A percentile compares a stretch with the other conserved stretches of the same genome.
Conservation (phyloP, 2,888 invertebrate genomes). For the Hyposoter didymator region DNA sequence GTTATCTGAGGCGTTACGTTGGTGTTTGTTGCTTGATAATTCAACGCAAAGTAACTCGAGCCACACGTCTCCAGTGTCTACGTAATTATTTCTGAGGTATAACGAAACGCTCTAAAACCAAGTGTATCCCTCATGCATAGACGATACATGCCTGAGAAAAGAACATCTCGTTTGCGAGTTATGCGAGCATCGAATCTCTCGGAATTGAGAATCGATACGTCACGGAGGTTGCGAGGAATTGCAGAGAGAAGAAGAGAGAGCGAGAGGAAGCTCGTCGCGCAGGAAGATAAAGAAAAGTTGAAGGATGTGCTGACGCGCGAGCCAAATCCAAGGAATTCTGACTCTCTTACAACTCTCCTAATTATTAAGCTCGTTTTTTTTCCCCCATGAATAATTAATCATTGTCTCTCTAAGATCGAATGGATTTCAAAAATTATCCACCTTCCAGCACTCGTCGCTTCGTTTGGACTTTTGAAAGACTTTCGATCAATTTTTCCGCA, state of each 20-base stretch:
- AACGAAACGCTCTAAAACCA: slow-evolving; percentile 44
- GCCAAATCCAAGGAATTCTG: neutral
- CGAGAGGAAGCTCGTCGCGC: neutral
- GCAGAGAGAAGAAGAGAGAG: neutral
- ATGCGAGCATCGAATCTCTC: slow-evolving; percentile 19
- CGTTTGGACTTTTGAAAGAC: neutral
- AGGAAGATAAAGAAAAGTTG: neutral
- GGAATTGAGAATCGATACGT: slow-evolving; percentile 19
- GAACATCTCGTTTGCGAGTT: neutral
- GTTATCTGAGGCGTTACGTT: slow-evolving; percentile 33
- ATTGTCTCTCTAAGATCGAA: neutral
- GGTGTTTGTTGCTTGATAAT: slow-evolving; percentile 33
- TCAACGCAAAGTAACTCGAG: slow-evolving; percentile 49
- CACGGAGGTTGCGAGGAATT: neutral
- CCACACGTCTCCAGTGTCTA: neutral
- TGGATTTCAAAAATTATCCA: neutral
- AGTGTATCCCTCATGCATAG: slow-evolving; percentile 14
- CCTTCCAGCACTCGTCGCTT: neutral
- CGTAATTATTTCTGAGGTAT: slow-evolving; percentile 35
- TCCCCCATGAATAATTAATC: neutral
- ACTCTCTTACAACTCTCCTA: neutral
- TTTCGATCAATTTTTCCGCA: neutral
- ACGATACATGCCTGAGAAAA: slow-evolving; percentile 13
- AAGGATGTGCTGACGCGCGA: neutral
- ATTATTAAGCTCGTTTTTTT: neutral